Conservation (phyloP, 2,113 vertebrate genomes). For the Varanus salvator region DNA sequence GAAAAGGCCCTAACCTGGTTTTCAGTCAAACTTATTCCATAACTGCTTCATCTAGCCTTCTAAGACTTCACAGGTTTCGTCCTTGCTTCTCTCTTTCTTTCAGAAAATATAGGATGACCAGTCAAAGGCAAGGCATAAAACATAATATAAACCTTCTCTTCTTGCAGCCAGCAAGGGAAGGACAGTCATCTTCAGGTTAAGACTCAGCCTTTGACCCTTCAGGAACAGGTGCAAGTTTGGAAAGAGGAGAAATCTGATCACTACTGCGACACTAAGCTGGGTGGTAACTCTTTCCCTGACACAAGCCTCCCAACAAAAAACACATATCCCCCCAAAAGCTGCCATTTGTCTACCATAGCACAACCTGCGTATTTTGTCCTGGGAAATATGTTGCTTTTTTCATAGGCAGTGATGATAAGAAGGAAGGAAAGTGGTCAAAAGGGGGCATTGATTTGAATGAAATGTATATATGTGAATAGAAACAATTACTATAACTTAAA, state of each 20-base stretch:
- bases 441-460: too few species aligned
- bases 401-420: too few species aligned
- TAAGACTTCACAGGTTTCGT: too few species aligned
- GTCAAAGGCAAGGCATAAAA: neutral
- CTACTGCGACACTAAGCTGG: neutral
- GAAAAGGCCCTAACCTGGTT: too few species aligned
- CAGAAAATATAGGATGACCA: neutral
- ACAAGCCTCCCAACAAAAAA: neutral
- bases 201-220: neutral
- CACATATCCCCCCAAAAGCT: neutral
- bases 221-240: neutral
- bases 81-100: neutral
- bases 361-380: neutral
- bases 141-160: neutral
- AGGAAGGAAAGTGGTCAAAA: too few species aligned
- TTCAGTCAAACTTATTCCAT: too few species aligned
- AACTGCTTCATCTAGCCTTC: too few species aligned
- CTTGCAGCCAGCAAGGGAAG: neutral
- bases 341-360: neutral
- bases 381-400: neutral
- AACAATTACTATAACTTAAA: too few species aligned
- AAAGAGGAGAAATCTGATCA: neutral
- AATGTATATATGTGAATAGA: too few species aligned
- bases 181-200: neutral
- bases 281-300: too few species aligned